phyloP scores from a whole-genome alignment of 2,113 vertebrate genomes.

The Hippocampus zosterae region DNA sequence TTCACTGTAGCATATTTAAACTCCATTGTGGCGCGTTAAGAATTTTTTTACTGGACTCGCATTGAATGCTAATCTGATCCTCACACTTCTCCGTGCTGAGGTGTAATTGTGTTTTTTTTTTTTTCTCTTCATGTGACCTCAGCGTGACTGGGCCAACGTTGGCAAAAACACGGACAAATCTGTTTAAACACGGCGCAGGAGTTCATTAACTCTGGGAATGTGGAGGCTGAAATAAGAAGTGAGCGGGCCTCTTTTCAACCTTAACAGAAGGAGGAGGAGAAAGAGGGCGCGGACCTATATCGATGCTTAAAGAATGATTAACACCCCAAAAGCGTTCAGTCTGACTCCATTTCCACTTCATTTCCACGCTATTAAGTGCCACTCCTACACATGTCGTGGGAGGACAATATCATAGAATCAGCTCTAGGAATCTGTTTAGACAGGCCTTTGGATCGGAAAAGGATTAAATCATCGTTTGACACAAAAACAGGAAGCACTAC shows the following conservation, averaged over 20 bases:
- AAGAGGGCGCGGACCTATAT: slow-evolving; percentile 14
- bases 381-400: not conserved
- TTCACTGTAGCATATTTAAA: not conserved
- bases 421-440: not conserved
- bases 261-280: slow-evolving; percentile 4
- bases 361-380: slow-evolving; percentile 48
- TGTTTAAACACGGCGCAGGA: slow-evolving; percentile 33
- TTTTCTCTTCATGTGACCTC: slow-evolving; percentile 22
- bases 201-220: slow-evolving; percentile 52
- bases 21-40: not conserved
- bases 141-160: slow-evolving; percentile 24
- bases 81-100: slow-evolving; percentile 10
- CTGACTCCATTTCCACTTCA: slow-evolving; percentile 40
- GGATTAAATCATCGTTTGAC: not conserved
- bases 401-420: not conserved
- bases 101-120: slow-evolving; percentile 4
- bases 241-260: slow-evolving; percentile 25
- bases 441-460: not conserved
- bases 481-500: not conserved
- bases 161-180: slow-evolving; percentile 28
- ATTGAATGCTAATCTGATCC: slow-evolving; percentile 37
- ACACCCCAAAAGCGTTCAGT: slow-evolving; percentile 33
- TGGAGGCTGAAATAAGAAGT: slow-evolving; percentile 36
- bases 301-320: slow-evolving; percentile 52
- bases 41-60: slow-evolving; percentile 48